Evolutionary conservation across 2,888 invertebrate genomes (phyloP).

Genomic region (Uropetala carovei): DNA sequence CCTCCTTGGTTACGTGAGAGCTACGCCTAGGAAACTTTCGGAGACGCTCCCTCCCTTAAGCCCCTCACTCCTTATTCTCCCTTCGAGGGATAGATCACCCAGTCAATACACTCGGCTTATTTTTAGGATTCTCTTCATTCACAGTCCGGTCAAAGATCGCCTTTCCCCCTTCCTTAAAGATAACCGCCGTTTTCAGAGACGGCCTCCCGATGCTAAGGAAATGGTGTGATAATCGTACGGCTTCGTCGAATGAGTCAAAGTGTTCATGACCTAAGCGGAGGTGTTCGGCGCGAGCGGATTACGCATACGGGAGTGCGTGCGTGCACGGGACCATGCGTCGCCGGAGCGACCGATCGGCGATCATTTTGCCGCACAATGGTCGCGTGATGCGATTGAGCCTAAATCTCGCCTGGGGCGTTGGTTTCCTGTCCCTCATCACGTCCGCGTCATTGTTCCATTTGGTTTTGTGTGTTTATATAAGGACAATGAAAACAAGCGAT

Average conservation of each 20-base stretch:
- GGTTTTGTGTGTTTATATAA: not conserved
- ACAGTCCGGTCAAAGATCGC: not conserved
- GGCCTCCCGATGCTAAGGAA: not conserved
- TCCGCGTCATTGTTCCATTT: not conserved
- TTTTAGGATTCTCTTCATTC: not conserved
- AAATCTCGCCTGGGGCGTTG: not conserved
- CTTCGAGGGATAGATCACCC: not conserved
- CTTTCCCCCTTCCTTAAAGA: not conserved
- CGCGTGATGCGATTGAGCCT: not conserved
- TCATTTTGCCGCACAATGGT: not conserved
- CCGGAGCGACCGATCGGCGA: not conserved
- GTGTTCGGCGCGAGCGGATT: not conserved
- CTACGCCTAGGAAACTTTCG: conserved; percentile 29
- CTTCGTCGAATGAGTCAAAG: not conserved
- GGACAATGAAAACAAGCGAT: not conserved
- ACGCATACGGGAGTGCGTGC: not conserved
- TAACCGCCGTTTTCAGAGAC: not conserved
- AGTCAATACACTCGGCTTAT: not conserved
- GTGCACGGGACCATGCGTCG: not conserved
- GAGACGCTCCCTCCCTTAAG: not conserved
- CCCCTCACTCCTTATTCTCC: not conserved
- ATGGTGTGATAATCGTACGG: not conserved
- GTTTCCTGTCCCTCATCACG: not conserved
- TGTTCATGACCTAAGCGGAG: not conserved
- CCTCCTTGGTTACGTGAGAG: conserved; percentile 58